phyloP scores from a whole-genome alignment of 1,140 invertebrate genomes.

The Vollenhovia emeryi region DNA sequence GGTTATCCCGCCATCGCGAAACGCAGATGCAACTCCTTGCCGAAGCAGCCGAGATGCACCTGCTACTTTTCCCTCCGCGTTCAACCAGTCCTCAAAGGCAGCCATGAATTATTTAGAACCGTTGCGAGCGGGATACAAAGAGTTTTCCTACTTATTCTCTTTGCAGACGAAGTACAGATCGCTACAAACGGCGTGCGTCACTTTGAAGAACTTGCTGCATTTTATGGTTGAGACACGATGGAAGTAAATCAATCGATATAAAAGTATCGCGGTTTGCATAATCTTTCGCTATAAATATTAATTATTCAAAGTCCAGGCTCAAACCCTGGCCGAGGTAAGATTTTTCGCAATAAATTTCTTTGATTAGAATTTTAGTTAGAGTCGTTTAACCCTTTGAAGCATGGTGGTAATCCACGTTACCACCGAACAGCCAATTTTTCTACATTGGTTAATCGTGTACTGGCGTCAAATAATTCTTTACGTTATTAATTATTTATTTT shows the following conservation, averaged over 20 bases:
- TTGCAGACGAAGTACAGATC: neutral
- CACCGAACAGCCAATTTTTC: no score
- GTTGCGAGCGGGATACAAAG: neutral
- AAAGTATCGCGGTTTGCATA: neutral
- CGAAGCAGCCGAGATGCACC: conserved; percentile 29
- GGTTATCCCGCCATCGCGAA: conserved; percentile 26
- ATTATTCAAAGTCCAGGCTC: no score
- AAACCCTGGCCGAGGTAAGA: no score
- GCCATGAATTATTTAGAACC: conserved; percentile 34
- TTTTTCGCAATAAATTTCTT: no score
- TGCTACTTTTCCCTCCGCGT: conserved; percentile 30
- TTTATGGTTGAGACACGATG: neutral
- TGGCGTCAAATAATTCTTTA: no score
- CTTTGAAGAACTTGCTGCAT: neutral
- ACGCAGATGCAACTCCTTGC: conserved; percentile 28
- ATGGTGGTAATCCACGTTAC: no score
- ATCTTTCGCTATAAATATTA: neutral
- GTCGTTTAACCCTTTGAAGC: no score
- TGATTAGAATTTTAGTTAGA: no score
- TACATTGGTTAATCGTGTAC: no score
- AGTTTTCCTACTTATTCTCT: conserved; percentile 22
- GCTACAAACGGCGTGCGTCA: neutral
- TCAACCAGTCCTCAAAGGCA: conserved; percentile 23
- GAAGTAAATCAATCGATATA: neutral
- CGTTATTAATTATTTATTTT: neutral